phyloP scores from a whole-genome alignment of 2,888 invertebrate genomes.

The Caenorhabditis imperialis region DNA sequence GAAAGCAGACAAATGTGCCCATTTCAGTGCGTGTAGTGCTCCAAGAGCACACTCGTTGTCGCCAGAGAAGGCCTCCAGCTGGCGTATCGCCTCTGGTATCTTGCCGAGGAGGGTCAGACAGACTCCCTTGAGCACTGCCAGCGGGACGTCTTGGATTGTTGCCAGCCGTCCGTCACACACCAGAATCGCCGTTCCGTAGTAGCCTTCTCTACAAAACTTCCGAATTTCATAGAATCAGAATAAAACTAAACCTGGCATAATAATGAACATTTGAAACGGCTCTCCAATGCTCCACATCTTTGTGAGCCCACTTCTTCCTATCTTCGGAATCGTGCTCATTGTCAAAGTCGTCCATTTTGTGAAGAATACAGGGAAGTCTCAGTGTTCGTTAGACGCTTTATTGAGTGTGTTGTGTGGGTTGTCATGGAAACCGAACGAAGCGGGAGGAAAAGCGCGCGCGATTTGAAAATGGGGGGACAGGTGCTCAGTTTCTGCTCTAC shows the following conservation, averaged over 20 bases:
- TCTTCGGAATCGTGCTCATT: slow-evolving; percentile 31
- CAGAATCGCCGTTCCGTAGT: slow-evolving; percentile 59
- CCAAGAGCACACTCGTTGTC: slow-evolving; percentile 55
- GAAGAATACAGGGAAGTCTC: too few species aligned
- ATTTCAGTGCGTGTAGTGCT: slow-evolving; percentile 53
- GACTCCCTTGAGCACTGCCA: slow-evolving; percentile 54
- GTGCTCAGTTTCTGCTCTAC: too few species aligned
- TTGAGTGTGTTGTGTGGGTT: neutral
- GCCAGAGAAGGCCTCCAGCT: slow-evolving; percentile 51
- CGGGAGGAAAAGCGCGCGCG: neutral
- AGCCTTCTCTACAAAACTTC: slow-evolving; percentile 56
- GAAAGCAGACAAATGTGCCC: slow-evolving; percentile 55
- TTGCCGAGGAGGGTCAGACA: slow-evolving; percentile 57
- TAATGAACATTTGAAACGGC: slow-evolving; percentile 48
- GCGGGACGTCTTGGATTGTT: slow-evolving; percentile 25
- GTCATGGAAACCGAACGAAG: slow-evolving; percentile 13
- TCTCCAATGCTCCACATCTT: slow-evolving; percentile 48
- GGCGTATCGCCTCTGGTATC: slow-evolving; percentile 70
- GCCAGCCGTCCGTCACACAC: slow-evolving; percentile 45
- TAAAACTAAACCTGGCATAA: slow-evolving; percentile 38
- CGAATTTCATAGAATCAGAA: too few species aligned
- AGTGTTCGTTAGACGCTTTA: too few species aligned
- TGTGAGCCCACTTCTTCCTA: slow-evolving; percentile 36
- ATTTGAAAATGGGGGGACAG: too few species aligned
- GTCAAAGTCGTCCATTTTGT: slow-evolving; percentile 35